Evolutionary conservation across 23 tunicate species (phyloP), one percentile per base, ranked within the genome.

Genomic region (Halocynthia aurantium): DNA sequence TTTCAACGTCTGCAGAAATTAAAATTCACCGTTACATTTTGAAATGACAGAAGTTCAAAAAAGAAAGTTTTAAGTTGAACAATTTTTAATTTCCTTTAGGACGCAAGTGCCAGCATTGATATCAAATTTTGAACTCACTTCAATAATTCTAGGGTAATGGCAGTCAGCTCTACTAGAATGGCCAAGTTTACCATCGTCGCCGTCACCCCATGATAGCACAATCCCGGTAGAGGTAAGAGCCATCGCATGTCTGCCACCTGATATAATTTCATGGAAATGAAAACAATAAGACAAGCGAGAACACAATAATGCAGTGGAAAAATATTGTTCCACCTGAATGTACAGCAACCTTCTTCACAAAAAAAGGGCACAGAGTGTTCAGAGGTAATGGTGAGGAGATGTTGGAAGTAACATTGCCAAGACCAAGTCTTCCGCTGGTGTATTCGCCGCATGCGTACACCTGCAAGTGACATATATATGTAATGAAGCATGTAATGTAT

Each of bases 131-230:
- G 2, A 11, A 17, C 12, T 44, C 22, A 88, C 94, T 85, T 80
- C 89, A 17, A 90, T 84, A 31, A 55, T 75, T 22, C 86, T 62
- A 8, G 96, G 96, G 2, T 84, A 81, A 11, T 88, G 67, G 50
- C 73, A 68, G 71, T 90, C 90, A 0, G 86, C 80, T 71, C 97
- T 65, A 52, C 69, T 90, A 5, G 87, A 87, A 67, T 86, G 97
- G 5, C 97, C 97, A 31, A 86, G 77, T 64, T 86, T 86, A 10
- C 97, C 97, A 55, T 91, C 91, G 15, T 83, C 88, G 7, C 97
- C 97, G 73, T 91, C 97, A 6, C 97, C 97, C 97, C 97, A 91
- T 7, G 97, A 91, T 73, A 63, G 86, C 44, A 91, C 91, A 6
- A 31, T 67, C 15, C 97, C 97, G 8, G 80, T 80, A 6, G 72